Evolutionary conservation across 2,888 invertebrate genomes (phyloP).

Genomic region (Limnephilus marmoratus): DNA sequence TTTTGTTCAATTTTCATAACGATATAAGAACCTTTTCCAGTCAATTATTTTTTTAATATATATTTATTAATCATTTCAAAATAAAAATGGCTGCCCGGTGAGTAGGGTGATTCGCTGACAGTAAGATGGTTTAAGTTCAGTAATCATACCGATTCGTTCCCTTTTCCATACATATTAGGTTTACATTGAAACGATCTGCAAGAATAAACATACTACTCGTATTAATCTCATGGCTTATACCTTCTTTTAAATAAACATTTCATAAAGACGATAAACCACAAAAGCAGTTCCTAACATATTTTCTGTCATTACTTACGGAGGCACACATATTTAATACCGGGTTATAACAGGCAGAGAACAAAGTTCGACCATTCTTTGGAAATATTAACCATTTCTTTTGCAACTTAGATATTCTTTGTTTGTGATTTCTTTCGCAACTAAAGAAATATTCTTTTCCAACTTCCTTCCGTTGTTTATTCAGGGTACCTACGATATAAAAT

Average conservation of each 20-base stretch:
- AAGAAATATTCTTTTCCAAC: conserved; percentile 40
- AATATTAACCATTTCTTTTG: conserved; percentile 34
- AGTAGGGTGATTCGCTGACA: too few relatives aligned
- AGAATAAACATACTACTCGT: not conserved
- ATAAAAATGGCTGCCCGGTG: too few relatives aligned
- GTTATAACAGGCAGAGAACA: not conserved
- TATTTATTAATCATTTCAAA: too few relatives aligned
- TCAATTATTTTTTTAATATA: too few relatives aligned
- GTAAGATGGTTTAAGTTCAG: too few relatives aligned
- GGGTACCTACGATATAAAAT: conserved; percentile 15
- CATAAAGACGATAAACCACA: not conserved
- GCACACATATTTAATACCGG: not conserved
- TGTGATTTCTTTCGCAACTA: conserved; percentile 39
- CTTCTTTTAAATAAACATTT: not conserved
- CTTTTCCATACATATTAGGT: too few relatives aligned
- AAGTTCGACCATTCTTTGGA: conserved; percentile 11
- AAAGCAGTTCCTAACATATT: not conserved
- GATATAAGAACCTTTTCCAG: too few relatives aligned
- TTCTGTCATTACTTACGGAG: not conserved
- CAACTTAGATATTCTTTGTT: conserved; percentile 40
- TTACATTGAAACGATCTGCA: too few relatives aligned
- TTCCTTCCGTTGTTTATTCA: conserved; percentile 48
- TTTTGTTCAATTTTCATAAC: too few relatives aligned
- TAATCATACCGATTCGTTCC: too few relatives aligned
- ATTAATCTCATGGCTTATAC: not conserved